These are phyloP conservation scores for Stegastes partitus DNA, from an alignment of 2,113 vertebrate species.

Conservation along the genomic window DNA sequence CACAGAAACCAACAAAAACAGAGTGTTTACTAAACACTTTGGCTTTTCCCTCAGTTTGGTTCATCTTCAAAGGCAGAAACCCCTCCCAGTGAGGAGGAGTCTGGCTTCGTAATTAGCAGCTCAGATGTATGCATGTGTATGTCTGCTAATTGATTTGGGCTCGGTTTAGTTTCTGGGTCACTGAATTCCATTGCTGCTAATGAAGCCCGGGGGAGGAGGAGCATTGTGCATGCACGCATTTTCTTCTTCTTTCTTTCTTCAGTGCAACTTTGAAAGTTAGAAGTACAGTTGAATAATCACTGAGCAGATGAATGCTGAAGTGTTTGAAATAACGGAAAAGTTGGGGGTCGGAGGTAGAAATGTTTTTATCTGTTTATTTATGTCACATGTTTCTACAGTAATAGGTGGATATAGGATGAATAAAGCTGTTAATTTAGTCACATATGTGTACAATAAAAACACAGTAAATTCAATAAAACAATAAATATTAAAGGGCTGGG, in stretches of 20 bases:
- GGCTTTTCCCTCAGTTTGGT: slow-evolving; percentile 42
- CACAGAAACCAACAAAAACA: slow-evolving; percentile 47
- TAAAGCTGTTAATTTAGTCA: too few species aligned
- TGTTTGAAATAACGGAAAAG: slow-evolving; percentile 32
- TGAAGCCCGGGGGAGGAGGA: slow-evolving; percentile 79
- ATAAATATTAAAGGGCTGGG: neutral
- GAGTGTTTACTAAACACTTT: slow-evolving; percentile 59
- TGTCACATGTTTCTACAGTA: too few species aligned
- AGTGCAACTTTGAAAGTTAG: slow-evolving; percentile 70
- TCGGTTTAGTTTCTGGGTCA: slow-evolving; percentile 84
- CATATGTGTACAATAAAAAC: too few species aligned
- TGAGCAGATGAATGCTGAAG: slow-evolving; percentile 41
- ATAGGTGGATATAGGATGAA: too few species aligned
- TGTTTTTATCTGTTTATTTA: too few species aligned
- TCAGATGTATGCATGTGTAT: slow-evolving; percentile 74
- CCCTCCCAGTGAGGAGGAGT: slow-evolving; percentile 70
- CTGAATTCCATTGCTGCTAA: slow-evolving; percentile 84
- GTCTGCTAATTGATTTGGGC: slow-evolving; percentile 78
- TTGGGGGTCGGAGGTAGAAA: too few species aligned
- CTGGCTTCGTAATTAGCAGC: slow-evolving; percentile 76
- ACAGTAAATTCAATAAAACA: neutral
- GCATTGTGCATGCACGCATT: slow-evolving; percentile 68
- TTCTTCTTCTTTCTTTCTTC: slow-evolving; percentile 50
- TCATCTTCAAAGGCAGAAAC: slow-evolving; percentile 77
- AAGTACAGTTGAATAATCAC: slow-evolving; percentile 65